Conservation (phyloP, 2,888 invertebrate species). For the Dorcus hopei region DNA sequence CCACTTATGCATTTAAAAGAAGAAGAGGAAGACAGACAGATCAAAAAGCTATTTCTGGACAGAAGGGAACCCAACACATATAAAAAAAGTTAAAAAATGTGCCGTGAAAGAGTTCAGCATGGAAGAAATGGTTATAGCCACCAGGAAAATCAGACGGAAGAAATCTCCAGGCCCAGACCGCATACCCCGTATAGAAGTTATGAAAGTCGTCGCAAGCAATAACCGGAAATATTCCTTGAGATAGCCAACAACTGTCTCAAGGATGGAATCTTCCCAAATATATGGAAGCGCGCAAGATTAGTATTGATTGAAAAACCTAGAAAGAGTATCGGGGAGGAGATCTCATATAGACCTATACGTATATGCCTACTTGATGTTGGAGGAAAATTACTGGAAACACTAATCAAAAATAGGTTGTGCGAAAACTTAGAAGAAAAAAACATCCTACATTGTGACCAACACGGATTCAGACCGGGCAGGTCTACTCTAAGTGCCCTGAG, state of each 20-base stretch:
- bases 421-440: conserved; percentile 1
- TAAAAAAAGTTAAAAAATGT: too few species aligned
- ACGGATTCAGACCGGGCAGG: conserved; percentile 13
- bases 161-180: too few species aligned
- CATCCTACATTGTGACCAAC: conserved; percentile 11
- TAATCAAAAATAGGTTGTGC: conserved; percentile 4
- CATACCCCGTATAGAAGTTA: too few species aligned
- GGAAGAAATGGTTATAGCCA: too few species aligned
- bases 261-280: conserved; percentile 5
- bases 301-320: conserved; percentile 8
- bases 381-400: conserved; percentile 14
- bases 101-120: too few species aligned
- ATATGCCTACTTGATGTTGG: conserved; percentile 12
- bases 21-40: too few species aligned
- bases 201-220: too few species aligned
- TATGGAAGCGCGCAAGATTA: conserved; percentile 11
- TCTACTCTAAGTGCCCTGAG: conserved; percentile 14
- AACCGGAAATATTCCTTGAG: neutral
- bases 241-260: conserved; percentile 10
- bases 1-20: too few species aligned
- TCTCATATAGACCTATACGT: conserved; percentile 13
- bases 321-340: neutral
- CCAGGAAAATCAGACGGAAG: too few species aligned
- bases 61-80: too few species aligned
- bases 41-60: too few species aligned